A percentile compares a stretch with the other conserved stretches of the same genome.
These are phyloP conservation scores for Moxostoma hubbsi DNA, from an alignment of 2,797 vertebrate species.

Conservation along the genomic window DNA sequence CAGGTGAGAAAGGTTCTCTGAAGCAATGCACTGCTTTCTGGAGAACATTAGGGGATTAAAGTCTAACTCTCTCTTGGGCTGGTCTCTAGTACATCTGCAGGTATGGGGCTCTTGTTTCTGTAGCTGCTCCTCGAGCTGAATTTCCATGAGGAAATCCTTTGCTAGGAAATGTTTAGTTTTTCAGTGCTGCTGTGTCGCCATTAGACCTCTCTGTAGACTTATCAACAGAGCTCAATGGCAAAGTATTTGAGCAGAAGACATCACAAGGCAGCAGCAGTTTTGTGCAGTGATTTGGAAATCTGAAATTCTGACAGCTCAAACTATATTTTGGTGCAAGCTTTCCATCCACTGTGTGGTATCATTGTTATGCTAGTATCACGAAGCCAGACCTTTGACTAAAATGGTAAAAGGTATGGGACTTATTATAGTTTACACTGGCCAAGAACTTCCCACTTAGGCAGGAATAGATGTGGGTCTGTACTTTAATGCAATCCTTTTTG, in stretches of 20 bases:
- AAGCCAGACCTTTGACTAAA: no score
- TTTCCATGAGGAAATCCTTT: conserved; percentile 53
- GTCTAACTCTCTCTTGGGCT: conserved; percentile 50
- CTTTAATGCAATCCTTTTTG: no score
- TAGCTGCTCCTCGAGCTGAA: conserved; percentile 58
- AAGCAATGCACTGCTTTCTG: no score
- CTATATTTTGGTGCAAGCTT: no score
- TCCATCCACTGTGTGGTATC: no score
- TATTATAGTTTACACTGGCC: no score
- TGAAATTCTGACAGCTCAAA: no score
- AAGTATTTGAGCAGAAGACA: conserved; percentile 38
- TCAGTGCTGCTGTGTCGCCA: conserved; percentile 42
- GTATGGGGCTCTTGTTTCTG: conserved; percentile 59
- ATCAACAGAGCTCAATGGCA: conserved; percentile 34
- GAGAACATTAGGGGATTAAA: conserved; percentile 45
- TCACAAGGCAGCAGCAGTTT: conserved; percentile 7
- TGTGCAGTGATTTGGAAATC: background rate
- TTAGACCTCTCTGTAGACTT: conserved; percentile 43
- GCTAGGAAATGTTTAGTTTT: conserved; percentile 62
- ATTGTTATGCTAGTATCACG: no score
- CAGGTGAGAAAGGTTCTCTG: no score
- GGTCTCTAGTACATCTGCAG: conserved; percentile 51
- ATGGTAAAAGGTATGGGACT: no score
- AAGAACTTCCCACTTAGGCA: no score
- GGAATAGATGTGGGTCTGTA: no score